phyloP scores from a whole-genome alignment of 2,113 vertebrate species.

The Onychostoma macrolepis region DNA sequence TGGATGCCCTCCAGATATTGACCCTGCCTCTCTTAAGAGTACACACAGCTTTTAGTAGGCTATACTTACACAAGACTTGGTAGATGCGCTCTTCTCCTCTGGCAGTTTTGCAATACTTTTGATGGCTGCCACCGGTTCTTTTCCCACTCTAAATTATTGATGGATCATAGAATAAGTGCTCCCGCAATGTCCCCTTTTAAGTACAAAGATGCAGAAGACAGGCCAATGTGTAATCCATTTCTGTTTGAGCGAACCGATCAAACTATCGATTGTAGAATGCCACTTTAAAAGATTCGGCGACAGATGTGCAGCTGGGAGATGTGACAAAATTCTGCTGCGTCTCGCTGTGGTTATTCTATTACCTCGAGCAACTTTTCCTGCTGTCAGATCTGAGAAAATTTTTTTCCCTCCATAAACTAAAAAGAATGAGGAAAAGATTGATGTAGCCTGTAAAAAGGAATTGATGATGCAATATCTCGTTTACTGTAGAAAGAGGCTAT shows the following conservation, averaged over 20 bases:
- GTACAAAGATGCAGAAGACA: conserved; percentile 45
- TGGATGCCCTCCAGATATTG: conserved; percentile 78
- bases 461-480: conserved; percentile 31
- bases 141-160: conserved; percentile 74
- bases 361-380: conserved; percentile 9
- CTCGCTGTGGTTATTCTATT: conserved; percentile 6
- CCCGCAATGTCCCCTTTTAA: conserved; percentile 51
- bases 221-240: conserved; percentile 37
- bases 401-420: background rate
- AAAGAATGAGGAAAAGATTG: conserved; percentile 7
- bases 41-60: conserved; percentile 72
- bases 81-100: conserved; percentile 68
- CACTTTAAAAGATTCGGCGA: conserved; percentile 16
- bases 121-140: conserved; percentile 68
- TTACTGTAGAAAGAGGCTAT: conserved; percentile 16
- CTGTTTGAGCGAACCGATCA: conserved; percentile 34
- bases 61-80: conserved; percentile 67
- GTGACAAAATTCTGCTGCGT: background rate
- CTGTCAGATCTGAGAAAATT: background rate
- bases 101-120: conserved; percentile 77
- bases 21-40: conserved; percentile 71
- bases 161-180: conserved; percentile 65
- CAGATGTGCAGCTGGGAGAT: background rate
- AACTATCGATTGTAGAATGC: conserved; percentile 31
- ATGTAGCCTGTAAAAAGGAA: conserved; percentile 20